Conservation (phyloP, 2,888 invertebrate species). For the Julus scandinavius region DNA sequence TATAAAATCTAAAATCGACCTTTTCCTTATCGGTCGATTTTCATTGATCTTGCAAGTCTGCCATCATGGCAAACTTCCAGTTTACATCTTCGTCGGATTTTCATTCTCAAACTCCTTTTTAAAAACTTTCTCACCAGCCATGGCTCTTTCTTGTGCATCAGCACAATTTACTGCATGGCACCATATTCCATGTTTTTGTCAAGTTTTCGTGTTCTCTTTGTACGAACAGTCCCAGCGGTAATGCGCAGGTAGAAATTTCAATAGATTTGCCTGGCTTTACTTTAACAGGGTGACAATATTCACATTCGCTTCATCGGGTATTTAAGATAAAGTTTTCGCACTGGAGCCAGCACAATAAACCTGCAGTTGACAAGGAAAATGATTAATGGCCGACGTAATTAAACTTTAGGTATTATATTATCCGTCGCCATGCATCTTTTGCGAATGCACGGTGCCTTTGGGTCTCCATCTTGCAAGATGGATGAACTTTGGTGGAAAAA, state of each 20-base stretch:
- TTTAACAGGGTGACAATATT: background rate
- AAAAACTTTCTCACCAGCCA: background rate
- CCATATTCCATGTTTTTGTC: background rate
- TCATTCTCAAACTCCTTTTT: background rate
- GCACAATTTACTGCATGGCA: background rate
- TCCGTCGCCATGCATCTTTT: background rate
- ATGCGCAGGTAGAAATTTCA: constrained; percentile 25
- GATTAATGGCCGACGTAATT: constrained; percentile 33
- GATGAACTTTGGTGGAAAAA: constrained; percentile 17
- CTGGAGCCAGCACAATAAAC: background rate
- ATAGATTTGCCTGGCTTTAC: background rate
- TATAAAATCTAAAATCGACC: background rate
- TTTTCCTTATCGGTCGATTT: background rate
- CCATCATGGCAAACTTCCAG: background rate
- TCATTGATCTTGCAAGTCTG: background rate
- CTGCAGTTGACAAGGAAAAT: constrained; percentile 33
- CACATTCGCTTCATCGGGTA: background rate
- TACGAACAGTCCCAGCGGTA: background rate
- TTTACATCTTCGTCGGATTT: background rate
- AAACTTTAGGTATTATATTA: constrained; percentile 11
- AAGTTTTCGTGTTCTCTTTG: background rate
- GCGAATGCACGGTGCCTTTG: background rate
- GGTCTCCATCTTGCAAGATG: constrained; percentile 33
- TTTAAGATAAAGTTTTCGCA: background rate
- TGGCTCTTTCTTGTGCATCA: background rate